A percentile compares a stretch with the other conserved stretches of the same genome.
phyloP scores from a whole-genome alignment of 2,888 invertebrate species.

The Drosophila glabriapex region DNA sequence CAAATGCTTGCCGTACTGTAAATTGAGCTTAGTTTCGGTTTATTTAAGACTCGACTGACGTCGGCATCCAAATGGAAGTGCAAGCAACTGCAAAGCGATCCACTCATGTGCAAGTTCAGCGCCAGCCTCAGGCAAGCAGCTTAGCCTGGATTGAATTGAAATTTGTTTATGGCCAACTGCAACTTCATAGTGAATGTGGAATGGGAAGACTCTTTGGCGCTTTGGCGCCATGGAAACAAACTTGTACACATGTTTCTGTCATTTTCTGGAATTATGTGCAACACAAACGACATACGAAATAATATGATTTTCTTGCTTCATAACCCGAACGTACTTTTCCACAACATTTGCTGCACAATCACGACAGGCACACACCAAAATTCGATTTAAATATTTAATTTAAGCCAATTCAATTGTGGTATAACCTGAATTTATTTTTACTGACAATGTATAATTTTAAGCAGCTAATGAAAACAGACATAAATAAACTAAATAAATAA shows the following conservation, averaged over 20 bases:
- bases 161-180: slow-evolving; percentile 79
- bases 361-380: neutral
- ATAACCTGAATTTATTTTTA: neutral
- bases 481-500: neutral
- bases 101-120: slow-evolving; percentile 62
- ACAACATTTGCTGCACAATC: slow-evolving; percentile 45
- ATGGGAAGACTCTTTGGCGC: slow-evolving; percentile 25
- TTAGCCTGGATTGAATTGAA: slow-evolving; percentile 65
- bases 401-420: neutral
- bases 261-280: slow-evolving; percentile 79
- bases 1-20: slow-evolving; percentile 78
- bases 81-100: slow-evolving; percentile 60
- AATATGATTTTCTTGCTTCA: slow-evolving; percentile 72
- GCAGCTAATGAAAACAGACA: neutral
- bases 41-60: slow-evolving; percentile 63
- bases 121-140: slow-evolving; percentile 65
- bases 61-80: slow-evolving; percentile 56
- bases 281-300: slow-evolving; percentile 71
- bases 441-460: neutral
- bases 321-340: slow-evolving; percentile 52
- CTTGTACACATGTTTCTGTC: slow-evolving; percentile 82
- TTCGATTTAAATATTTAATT: neutral
- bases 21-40: slow-evolving; percentile 77
- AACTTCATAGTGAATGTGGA: slow-evolving; percentile 24
- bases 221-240: slow-evolving; percentile 70